phyloP scores from a whole-genome alignment of 2,113 vertebrate genomes.

The Bombycilla garrulus region DNA sequence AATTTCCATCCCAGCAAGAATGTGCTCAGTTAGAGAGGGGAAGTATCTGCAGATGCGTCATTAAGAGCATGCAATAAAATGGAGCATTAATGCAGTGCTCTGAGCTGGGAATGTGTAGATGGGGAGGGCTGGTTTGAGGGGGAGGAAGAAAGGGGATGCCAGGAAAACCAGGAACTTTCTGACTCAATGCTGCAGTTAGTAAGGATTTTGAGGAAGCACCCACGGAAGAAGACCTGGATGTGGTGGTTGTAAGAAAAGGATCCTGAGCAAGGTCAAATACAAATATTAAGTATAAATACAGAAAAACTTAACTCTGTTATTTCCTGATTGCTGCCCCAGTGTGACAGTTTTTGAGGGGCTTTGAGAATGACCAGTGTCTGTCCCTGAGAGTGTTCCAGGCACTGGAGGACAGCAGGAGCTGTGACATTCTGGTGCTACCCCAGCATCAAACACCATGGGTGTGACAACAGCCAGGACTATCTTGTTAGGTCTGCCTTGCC shows the following conservation, averaged over 20 bases:
- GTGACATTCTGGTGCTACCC: neutral
- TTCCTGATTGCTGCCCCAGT: neutral
- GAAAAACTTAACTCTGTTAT: neutral
- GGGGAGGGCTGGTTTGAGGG: neutral
- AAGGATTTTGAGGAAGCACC: neutral
- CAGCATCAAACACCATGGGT: neutral
- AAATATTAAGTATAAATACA: neutral
- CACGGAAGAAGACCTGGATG: neutral
- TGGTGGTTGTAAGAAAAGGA: neutral
- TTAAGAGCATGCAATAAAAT: conserved; percentile 44
- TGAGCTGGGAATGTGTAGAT: neutral
- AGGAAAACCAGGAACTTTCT: conserved; percentile 19
- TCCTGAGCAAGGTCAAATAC: neutral
- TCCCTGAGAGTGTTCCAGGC: neutral
- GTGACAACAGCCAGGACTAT: neutral
- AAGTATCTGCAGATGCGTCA: conserved; percentile 60
- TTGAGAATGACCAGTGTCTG: neutral
- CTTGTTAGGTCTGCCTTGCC: too few species aligned
- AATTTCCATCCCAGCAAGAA: conserved; percentile 64
- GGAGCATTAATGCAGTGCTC: neutral
- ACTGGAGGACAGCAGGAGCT: neutral
- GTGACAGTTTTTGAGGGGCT: neutral
- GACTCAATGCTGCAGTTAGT: neutral
- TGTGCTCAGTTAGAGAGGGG: conserved; percentile 13
- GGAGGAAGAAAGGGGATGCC: neutral